Evolutionary conservation across 2,797 vertebrate genomes (phyloP), one percentile per base, ranked within the genome.

Genomic region (Cyclopterus lumpus): DNA sequence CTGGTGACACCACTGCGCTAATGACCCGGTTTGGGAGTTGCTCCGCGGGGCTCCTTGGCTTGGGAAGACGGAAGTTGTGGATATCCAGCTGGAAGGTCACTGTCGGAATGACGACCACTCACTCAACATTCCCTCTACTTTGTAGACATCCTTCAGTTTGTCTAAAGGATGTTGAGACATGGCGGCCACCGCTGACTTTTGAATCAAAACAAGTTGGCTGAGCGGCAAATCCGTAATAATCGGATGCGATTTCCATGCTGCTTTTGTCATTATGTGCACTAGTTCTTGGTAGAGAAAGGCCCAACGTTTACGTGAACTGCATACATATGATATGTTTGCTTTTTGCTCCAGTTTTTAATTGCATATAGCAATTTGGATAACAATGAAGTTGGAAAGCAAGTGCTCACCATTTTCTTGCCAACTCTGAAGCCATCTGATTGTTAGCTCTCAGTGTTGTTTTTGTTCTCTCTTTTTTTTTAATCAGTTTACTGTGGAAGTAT

Each of bases 1-100:
- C 93, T 95, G 92, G 93, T 95, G 94, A 94, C 94, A 94, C 94
- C 91, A 87, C 93, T 86, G 93, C 49, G 91, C 93, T 95, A 95
- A 95, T 94, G 93, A 95, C 94, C 93, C 86, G 91, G 92, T 93
- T 91, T 93, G 94, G 92, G 93, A 94, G 91, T 93, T 88, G 88
- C 91, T 92, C 92, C 76, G 63, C 75, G 84, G 93, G 93, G 91
- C 89, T 93, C 86, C 92, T 94, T 95, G 93, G 94, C 93, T 93
- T 88, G 91, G 93, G 89, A 93, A 94, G 92, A 94, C 94, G 93
- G 93, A 95, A 94, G 93, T 90, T 88, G 87, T 73, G 89, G 91
- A 92, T 93, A 91, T 94, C 92, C 92, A 92, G 88, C 90, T 94
- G 93, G 93, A 95, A 95, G 94, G 94, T 95, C 94, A 94, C 81